Evolutionary conservation across 1,140 invertebrate species (phyloP).

Genomic region (Drosophila triauraria): DNA sequence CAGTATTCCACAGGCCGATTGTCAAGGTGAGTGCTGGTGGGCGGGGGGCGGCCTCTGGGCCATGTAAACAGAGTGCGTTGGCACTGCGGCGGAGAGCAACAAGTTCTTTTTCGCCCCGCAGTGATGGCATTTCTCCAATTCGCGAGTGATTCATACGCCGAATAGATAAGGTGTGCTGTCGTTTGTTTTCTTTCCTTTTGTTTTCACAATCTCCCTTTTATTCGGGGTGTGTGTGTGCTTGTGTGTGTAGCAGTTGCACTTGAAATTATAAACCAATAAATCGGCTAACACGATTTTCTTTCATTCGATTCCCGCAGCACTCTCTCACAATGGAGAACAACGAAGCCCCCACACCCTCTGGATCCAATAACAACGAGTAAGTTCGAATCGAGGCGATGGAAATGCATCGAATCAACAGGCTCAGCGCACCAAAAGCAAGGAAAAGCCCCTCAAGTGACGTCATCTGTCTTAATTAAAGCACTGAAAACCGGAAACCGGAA

Average conservation of each 20-base stretch:
- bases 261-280: slow-evolving; percentile 22
- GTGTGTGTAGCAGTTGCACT: slow-evolving; percentile 11
- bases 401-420: slow-evolving; percentile 24
- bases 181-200: slow-evolving; percentile 32
- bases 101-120: slow-evolving; percentile 55
- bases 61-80: slow-evolving; percentile 63
- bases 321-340: slow-evolving; percentile 70
- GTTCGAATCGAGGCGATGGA: slow-evolving; percentile 16
- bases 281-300: slow-evolving; percentile 9
- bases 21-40: slow-evolving; percentile 52
- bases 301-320: slow-evolving; percentile 3
- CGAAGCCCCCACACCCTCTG: slow-evolving; percentile 68
- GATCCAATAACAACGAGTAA: slow-evolving; percentile 76
- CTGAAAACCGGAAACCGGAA: slow-evolving; percentile 24
- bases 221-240: slow-evolving; percentile 7
- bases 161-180: slow-evolving; percentile 64
- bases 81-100: slow-evolving; percentile 60
- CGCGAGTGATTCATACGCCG: slow-evolving; percentile 41
- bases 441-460: slow-evolving; percentile 39
- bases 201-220: slow-evolving; percentile 17
- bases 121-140: slow-evolving; percentile 53
- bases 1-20: slow-evolving; percentile 26
- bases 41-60: background rate
- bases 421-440: slow-evolving; percentile 37
- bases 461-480: slow-evolving; percentile 13